Conservation (phyloP, 1,140 invertebrate genomes). For the Plectus sambesii region DNA sequence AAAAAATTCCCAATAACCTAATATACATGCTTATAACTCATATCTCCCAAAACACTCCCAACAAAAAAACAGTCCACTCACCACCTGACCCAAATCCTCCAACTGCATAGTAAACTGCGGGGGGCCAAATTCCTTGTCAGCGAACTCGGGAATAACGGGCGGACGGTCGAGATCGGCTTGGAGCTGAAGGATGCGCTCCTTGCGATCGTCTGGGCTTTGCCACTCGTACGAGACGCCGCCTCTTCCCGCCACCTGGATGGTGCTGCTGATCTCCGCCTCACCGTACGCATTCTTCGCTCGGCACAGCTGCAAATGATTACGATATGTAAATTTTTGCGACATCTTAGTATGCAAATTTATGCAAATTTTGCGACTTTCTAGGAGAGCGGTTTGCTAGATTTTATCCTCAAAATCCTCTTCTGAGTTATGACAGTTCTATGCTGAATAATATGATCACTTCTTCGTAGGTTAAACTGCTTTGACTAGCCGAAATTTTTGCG, state of each 20-base stretch:
- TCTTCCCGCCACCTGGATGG: slow-evolving; percentile 51
- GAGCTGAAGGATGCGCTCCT: slow-evolving; percentile 52
- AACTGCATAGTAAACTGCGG: slow-evolving; percentile 35
- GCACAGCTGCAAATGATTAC: too few species aligned
- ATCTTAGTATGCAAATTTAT: too few species aligned
- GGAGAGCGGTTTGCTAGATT: too few species aligned
- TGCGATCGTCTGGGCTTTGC: slow-evolving; percentile 81
- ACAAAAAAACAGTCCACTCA: background rate
- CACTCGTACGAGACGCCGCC: slow-evolving; percentile 80
- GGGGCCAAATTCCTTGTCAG: slow-evolving; percentile 34
- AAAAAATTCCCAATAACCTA: too few species aligned
- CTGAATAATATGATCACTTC: too few species aligned
- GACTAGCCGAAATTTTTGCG: background rate
- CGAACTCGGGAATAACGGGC: slow-evolving; percentile 29
- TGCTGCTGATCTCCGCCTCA: slow-evolving; percentile 68
- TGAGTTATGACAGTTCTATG: too few species aligned
- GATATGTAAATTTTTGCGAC: too few species aligned
- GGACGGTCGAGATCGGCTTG: slow-evolving; percentile 41
- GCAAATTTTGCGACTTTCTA: too few species aligned
- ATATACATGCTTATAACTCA: background rate
- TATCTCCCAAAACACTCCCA: background rate
- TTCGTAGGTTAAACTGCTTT: background rate
- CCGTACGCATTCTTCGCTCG: slow-evolving; percentile 74
- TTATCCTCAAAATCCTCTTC: too few species aligned
- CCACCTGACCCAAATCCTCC: slow-evolving; percentile 28